These are phyloP conservation scores for Brienomyrus brachyistius DNA, from an alignment of 2,113 vertebrate genomes.

Conservation along the genomic window DNA sequence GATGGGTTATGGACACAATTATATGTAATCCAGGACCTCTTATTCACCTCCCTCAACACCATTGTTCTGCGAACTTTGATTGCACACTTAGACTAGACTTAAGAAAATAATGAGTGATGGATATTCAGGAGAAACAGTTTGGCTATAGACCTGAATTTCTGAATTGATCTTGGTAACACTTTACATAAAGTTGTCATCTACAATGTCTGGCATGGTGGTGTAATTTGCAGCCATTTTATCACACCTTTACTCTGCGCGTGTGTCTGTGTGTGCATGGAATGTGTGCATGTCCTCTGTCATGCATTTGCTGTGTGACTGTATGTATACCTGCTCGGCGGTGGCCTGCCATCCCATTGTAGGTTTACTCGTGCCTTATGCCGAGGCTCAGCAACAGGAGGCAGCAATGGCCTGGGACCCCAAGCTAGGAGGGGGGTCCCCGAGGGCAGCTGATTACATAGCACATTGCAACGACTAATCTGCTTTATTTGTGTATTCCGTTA, in stretches of 20 bases:
- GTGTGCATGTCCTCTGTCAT: background rate
- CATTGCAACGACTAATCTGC: background rate
- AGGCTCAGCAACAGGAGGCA: background rate
- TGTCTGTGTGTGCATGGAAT: background rate
- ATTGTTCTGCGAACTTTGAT: background rate
- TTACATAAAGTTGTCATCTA: background rate
- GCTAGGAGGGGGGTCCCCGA: background rate
- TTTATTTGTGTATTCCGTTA: background rate
- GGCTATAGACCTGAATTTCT: background rate
- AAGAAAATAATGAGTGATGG: background rate
- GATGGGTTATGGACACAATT: background rate
- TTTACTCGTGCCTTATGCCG: background rate
- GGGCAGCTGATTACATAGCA: background rate
- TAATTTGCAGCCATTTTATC: background rate
- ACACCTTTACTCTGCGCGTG: background rate
- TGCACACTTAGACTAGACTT: background rate
- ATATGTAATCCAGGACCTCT: background rate
- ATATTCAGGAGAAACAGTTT: background rate
- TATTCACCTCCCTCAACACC: background rate
- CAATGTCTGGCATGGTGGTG: background rate
- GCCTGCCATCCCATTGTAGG: background rate
- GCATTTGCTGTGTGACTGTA: background rate
- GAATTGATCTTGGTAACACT: background rate
- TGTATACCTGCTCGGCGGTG: background rate
- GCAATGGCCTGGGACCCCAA: background rate